These are phyloP conservation scores for Scelioninae gen. 1 DNA, from an alignment of 2,888 invertebrate genomes.

Conservation along the genomic window DNA sequence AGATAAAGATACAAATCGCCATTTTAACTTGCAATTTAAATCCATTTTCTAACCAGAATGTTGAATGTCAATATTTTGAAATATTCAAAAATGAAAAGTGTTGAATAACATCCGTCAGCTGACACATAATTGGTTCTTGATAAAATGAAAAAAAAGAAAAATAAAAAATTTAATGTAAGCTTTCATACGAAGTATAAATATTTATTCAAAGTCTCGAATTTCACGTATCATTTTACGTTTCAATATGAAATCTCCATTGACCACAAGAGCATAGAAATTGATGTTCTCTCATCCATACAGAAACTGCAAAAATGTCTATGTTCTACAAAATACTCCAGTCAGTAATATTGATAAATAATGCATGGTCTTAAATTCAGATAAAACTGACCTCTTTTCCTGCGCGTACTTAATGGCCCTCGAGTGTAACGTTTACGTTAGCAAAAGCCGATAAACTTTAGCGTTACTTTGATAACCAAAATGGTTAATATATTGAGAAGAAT, in stretches of 20 bases:
- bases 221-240: constrained; percentile 36
- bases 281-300: constrained; percentile 35
- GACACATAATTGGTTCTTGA: neutral
- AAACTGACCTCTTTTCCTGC: constrained; percentile 59
- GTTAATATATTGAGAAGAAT: constrained; percentile 28
- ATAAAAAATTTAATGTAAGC: constrained; percentile 21
- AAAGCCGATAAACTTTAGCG: constrained; percentile 60
- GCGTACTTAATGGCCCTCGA: constrained; percentile 53
- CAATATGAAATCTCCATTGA: constrained; percentile 37
- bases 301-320: constrained; percentile 38
- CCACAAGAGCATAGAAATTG: constrained; percentile 38
- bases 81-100: neutral
- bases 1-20: too few species aligned
- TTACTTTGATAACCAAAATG: constrained; percentile 54
- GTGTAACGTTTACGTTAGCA: constrained; percentile 55
- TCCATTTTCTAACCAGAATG: neutral
- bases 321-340: constrained; percentile 44
- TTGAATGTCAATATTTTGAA: neutral
- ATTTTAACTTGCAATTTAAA: too few species aligned
- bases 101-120: neutral
- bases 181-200: constrained; percentile 18
- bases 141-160: neutral
- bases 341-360: constrained; percentile 65
- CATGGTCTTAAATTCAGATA: constrained; percentile 62
- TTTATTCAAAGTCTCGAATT: constrained; percentile 24